Conservation (phyloP, 2,888 invertebrate species). For the Thera obeliscata region DNA sequence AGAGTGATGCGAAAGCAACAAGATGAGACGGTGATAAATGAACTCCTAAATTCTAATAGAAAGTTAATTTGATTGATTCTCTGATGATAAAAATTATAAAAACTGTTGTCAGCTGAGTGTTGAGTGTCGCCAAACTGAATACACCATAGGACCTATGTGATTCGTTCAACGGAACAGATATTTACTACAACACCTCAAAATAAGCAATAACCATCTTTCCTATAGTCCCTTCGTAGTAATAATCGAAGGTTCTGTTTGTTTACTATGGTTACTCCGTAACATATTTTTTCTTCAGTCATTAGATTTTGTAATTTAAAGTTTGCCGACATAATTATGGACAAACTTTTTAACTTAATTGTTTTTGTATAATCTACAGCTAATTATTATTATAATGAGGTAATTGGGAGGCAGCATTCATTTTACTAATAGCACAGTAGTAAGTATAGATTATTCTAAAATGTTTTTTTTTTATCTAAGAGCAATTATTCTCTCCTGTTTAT, state of each 20-base stretch:
- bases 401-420: not conserved
- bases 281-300: not conserved
- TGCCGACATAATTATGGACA: conserved; percentile 11
- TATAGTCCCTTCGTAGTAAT: no score
- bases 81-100: no score
- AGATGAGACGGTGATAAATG: not conserved
- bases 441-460: not conserved
- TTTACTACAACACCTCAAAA: no score
- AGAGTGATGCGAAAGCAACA: not conserved
- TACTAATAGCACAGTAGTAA: not conserved
- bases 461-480: not conserved
- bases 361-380: not conserved
- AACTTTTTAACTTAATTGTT: conserved; percentile 17
- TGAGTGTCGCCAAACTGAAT: no score
- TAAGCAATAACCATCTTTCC: no score
- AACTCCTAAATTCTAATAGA: not conserved
- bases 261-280: not conserved
- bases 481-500: not conserved
- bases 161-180: no score
- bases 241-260: no score
- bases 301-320: conserved; percentile 9
- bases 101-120: no score
- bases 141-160: no score
- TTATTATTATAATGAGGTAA: not conserved
- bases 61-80: not conserved